Percentiles rank a stretch among this genome's conserved stretches.
Evolutionary conservation across 2,797 vertebrate genomes (phyloP).

Genomic region (Typhlichthys eigenmanni): DNA sequence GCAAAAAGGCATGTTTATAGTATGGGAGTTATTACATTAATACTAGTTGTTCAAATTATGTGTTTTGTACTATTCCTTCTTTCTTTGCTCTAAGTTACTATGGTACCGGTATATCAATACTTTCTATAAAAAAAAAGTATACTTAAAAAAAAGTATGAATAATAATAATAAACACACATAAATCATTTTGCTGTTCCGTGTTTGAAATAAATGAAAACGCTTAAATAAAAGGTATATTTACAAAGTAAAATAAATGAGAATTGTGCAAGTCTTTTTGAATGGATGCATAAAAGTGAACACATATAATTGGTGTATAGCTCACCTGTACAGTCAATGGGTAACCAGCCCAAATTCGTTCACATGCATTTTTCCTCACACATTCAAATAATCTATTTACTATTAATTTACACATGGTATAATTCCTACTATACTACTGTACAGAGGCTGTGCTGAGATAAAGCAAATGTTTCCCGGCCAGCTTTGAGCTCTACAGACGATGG

Average conservation of each 20-base stretch:
- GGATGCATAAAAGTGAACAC: constrained; percentile 67
- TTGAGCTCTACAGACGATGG: constrained; percentile 29
- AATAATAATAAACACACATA: constrained; percentile 21
- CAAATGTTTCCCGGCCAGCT: constrained; percentile 52
- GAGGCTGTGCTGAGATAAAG: constrained; percentile 69
- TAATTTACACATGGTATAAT: constrained; percentile 62
- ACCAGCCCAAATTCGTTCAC: constrained; percentile 67
- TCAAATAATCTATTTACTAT: constrained; percentile 63
- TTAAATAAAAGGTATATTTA: constrained; percentile 50
- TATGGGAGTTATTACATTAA: background rate
- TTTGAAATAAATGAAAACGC: background rate
- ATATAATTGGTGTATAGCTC: constrained; percentile 48
- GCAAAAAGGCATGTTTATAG: constrained; percentile 19
- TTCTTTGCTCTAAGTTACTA: constrained; percentile 27
- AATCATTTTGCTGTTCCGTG: constrained; percentile 15
- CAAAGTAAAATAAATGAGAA: constrained; percentile 57
- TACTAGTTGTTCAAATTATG: constrained; percentile 28
- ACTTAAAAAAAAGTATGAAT: constrained; percentile 25
- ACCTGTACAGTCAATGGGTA: constrained; percentile 69
- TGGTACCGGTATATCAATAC: constrained; percentile 4
- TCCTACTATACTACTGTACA: constrained; percentile 68
- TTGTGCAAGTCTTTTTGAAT: constrained; percentile 45
- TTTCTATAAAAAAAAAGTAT: constrained; percentile 19
- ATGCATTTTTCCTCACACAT: constrained; percentile 64
- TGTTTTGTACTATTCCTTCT: constrained; percentile 2